Evolutionary conservation across 35 echinoderm and acorn worm genomes (phyloP), one percentile per base, ranked within the genome.

Genomic region (Chiridota heheva): DNA sequence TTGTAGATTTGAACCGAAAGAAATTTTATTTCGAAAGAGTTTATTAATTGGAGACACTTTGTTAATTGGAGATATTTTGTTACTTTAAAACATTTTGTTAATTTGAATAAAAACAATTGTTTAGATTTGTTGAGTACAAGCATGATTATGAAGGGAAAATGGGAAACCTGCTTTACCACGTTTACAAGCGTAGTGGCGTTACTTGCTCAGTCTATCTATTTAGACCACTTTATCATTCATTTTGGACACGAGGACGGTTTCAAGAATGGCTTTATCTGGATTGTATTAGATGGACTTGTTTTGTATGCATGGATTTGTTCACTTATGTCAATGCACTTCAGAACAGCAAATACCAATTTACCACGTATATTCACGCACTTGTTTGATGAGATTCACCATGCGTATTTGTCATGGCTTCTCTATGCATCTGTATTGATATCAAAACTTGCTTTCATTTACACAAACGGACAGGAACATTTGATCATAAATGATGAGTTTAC

Each of bases 361-460:
- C 90, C 90, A 25, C 75, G 67, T 4, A 85, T 55, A 20, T 41
- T 82, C 33, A 8, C 70, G 35, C 76, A 92, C 35, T 26, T 92
- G 2, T 45, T 86, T 38, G 20, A 55, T 7, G 90, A 92, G 49
- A 72, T 92, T 34, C 84, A 83, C 3, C 88, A 82, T 43, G 90
- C 90, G 2, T 93, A 93, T 30, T 58, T 68, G 1, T 93, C 84
- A n/a, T 93, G 90, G 90, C 58, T 93, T 18, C 46, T 93, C 42
- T 93, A 93, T 43, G 56, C 90, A 4, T 77, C 76, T 26, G 90
- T 93, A 18, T 79, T 93, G 7, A 60, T 93, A 1, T 84, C 84
- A 1, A 93, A 93, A 57, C 26, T 93, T 17, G 70, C 40, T 40
- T 69, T 34, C 69, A 88, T 72, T 68, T 88, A 58, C 69, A 93